Evolutionary conservation across 2,113 vertebrate species (phyloP).

Genomic region (Nycticorax nycticorax): DNA sequence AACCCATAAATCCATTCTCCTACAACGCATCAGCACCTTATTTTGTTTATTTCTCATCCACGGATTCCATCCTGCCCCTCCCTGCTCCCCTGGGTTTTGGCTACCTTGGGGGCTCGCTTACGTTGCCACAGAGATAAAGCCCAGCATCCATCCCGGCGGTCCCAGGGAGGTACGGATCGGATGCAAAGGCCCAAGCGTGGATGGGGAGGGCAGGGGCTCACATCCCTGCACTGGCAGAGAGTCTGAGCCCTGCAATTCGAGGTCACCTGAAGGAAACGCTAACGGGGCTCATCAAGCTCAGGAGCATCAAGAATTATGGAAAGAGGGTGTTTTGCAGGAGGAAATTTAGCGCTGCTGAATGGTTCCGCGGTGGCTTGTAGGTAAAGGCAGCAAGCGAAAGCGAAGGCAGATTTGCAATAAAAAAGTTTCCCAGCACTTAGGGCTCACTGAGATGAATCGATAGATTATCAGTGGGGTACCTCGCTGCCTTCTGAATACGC

Average conservation of each 20-base stretch:
- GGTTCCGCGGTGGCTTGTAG: not conserved
- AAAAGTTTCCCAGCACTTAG: not conserved
- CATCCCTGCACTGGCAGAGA: not conserved
- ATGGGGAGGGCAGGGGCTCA: not conserved
- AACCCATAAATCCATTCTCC: slow-evolving; percentile 72
- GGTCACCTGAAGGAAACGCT: slow-evolving; percentile 24
- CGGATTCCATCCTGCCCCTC: not conserved
- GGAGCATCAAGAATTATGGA: not conserved
- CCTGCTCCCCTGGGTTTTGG: not conserved
- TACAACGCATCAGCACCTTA: slow-evolving; percentile 1
- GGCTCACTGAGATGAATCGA: not conserved
- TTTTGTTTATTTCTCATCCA: slow-evolving; percentile 61
- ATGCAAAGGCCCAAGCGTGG: not conserved
- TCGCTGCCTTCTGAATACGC: not conserved
- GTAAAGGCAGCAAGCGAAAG: not conserved
- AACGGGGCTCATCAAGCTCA: not conserved
- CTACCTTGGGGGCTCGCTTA: not conserved
- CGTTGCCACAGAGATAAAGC: slow-evolving; percentile 37
- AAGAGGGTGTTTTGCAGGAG: not conserved
- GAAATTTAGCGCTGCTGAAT: not conserved
- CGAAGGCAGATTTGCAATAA: not conserved
- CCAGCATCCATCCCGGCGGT: not conserved
- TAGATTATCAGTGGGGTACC: not conserved
- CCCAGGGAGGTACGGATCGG: not conserved
- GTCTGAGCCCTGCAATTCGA: not conserved